Evolutionary conservation across 2,888 invertebrate species (phyloP), one percentile per base, ranked within the genome.

Genomic region (Epinotia demarniana): DNA sequence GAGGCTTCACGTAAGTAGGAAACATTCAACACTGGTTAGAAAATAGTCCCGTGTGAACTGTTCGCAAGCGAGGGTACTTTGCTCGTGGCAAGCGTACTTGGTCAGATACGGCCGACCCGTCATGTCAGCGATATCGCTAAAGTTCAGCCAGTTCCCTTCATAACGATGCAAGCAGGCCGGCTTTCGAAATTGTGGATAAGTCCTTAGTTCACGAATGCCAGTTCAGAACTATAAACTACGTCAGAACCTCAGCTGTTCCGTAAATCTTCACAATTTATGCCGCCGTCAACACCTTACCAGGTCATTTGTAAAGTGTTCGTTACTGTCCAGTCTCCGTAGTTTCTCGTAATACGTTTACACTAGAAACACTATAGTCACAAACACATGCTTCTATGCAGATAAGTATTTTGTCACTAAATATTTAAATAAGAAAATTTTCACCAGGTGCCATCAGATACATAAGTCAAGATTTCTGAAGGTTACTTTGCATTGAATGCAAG

Each of bases 121-220:
- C 84, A 84, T 81, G 81, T 82, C 84, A 84, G 87, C 83, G 87
- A 67, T 75, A 75, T 69, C 60, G 61, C 72, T 87, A 88, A 89
- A 89, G 89, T 88, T 89, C 89, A 89, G 77, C 77, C 79, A 79
- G 82, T 87, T 87, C 87, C 86, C 84, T 82, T 78, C 76, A 79
- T 78, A 79, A 73, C 72, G 75, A 78, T 80, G 80, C 78, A 80
- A 78, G 81, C 78, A 82, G 80, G 80, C 39, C 81, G 76, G 78
- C 79, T 86, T 86, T 81, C 79, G 83, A 86, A 86, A 86, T 81
- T 73, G 77, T 72, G 77, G 78, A 76, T 79, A 78, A 78, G 62
- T 77, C 74, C 73, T n/a, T 55, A 55, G 60, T 71, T 27, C 67
- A 75, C 67, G 46, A 72, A 19, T 53, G 33, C 55, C 13, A 57